A percentile compares a stretch with the other conserved stretches of the same genome.
phyloP scores from a whole-genome alignment of 2,888 invertebrate species.

The Dusona sp. region DNA sequence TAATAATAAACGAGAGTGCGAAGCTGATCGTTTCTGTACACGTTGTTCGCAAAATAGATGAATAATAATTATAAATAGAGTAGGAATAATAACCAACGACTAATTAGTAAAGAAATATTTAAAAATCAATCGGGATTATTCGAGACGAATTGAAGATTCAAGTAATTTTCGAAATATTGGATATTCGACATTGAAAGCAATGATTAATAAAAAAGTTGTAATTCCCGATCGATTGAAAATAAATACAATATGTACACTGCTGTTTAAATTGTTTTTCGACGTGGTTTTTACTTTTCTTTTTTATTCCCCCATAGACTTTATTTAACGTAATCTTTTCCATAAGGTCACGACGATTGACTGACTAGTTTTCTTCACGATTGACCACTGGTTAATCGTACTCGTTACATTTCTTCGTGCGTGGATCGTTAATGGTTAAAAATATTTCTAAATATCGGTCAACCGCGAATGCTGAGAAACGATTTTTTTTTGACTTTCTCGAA shows the following conservation, averaged over 20 bases:
- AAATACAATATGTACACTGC: conserved; percentile 73
- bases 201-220: conserved; percentile 64
- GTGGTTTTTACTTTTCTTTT: conserved; percentile 10
- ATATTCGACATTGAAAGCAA: conserved; percentile 20
- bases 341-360: conserved; percentile 19
- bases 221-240: conserved; percentile 67
- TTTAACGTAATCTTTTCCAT: neutral
- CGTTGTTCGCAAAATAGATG: conserved; percentile 42
- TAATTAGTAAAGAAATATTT: conserved; percentile 26
- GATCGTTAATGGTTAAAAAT: neutral
- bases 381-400: neutral
- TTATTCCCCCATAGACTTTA: neutral
- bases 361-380: conserved; percentile 36
- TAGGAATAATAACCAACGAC: conserved; percentile 63
- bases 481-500: neutral
- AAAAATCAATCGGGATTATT: conserved; percentile 46
- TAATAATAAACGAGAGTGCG: conserved; percentile 38
- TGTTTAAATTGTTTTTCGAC: conserved; percentile 64
- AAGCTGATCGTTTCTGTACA: conserved; percentile 55
- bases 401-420: neutral
- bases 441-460: neutral
- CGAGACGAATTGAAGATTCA: conserved; percentile 13
- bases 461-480: neutral
- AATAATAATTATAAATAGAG: conserved; percentile 44
- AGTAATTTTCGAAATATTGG: conserved; percentile 46